These are phyloP conservation scores for Drosophila austrosaltans DNA, from an alignment of 2,888 invertebrate genomes.

Conservation along the genomic window DNA sequence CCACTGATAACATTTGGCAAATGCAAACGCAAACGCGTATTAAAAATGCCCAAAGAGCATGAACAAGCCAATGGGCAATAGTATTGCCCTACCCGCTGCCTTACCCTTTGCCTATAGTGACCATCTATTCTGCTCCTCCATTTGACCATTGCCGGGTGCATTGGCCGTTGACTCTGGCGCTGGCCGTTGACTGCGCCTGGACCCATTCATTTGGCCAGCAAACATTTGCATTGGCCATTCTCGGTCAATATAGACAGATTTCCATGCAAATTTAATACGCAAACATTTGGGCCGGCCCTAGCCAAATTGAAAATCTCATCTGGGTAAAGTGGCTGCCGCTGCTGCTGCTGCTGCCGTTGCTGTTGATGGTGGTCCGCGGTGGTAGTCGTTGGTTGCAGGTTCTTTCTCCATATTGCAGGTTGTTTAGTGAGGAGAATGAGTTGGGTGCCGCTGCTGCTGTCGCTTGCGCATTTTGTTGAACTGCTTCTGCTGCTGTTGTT, in stretches of 20 bases:
- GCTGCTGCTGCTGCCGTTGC: constrained; percentile 20
- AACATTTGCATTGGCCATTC: constrained; percentile 80
- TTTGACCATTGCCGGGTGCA: constrained; percentile 56
- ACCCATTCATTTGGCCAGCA: constrained; percentile 70
- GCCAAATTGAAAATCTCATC: constrained; percentile 83
- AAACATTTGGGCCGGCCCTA: constrained; percentile 79
- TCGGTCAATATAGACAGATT: constrained; percentile 84
- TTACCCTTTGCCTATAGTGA: not conserved
- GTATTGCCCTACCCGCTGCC: constrained; percentile 11
- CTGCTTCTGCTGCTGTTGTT: constrained; percentile 37
- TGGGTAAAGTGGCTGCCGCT: constrained; percentile 69
- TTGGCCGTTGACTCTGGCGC: constrained; percentile 58
- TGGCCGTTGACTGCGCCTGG: constrained; percentile 38
- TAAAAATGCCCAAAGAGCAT: constrained; percentile 79
- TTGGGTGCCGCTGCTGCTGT: constrained; percentile 26
- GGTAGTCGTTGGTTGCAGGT: not conserved
- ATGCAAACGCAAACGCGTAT: constrained; percentile 74
- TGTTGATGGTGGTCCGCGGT: constrained; percentile 38
- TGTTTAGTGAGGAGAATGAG: not conserved
- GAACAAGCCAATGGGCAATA: constrained; percentile 41
- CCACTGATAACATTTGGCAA: constrained; percentile 75
- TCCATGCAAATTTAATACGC: constrained; percentile 84
- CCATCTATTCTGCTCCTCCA: constrained; percentile 22
- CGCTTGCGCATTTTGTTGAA: constrained; percentile 66
- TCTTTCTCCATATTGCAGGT: not conserved